A percentile compares a stretch with the other conserved stretches of the same genome.
phyloP scores from a whole-genome alignment of 2,113 vertebrate genomes.

The Chaenogobius annularis region DNA sequence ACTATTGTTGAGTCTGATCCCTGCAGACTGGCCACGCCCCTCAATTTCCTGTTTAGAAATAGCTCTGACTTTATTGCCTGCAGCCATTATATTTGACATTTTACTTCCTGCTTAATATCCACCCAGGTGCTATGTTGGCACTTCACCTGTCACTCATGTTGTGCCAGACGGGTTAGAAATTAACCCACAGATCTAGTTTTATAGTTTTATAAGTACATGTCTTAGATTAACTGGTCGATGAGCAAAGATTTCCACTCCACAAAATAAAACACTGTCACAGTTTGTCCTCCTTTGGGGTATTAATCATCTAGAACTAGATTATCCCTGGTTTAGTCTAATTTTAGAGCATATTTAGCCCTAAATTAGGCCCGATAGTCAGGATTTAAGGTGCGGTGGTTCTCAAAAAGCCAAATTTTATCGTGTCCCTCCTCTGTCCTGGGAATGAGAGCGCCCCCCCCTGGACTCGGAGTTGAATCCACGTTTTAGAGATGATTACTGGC shows the following conservation, averaged over 20 bases:
- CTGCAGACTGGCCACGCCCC: neutral
- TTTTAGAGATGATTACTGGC: neutral
- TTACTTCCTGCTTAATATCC: neutral
- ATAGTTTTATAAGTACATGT: neutral
- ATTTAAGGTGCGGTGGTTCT: no score
- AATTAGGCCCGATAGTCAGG: no score
- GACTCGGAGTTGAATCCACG: neutral
- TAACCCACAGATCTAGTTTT: neutral
- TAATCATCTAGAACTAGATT: no score
- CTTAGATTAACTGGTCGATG: neutral
- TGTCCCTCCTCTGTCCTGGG: neutral
- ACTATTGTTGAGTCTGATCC: no score
- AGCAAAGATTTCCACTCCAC: neutral
- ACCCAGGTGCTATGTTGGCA: neutral
- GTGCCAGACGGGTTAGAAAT: neutral
- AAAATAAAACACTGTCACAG: neutral
- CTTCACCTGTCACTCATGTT: neutral
- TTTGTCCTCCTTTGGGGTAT: no score
- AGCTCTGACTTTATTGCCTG: neutral
- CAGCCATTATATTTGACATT: neutral
- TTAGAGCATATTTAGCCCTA: no score
- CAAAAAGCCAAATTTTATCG: neutral
- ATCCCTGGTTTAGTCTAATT: no score
- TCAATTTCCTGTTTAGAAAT: conserved; percentile 1
- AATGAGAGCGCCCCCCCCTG: neutral